Conservation (phyloP, 2,797 vertebrate species). For the Novumbra hubbsi region DNA sequence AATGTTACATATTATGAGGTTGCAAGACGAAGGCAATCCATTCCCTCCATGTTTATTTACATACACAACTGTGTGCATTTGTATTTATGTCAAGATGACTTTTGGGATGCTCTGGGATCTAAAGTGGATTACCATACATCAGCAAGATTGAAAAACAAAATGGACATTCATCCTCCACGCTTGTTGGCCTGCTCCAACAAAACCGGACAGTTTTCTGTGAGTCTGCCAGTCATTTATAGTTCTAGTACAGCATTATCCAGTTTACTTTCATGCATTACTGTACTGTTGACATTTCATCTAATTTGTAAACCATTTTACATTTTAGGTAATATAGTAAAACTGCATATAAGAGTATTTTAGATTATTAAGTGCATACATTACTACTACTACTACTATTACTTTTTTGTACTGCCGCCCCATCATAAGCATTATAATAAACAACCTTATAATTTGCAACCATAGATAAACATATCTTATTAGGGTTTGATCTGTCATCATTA, state of each 20-base stretch:
- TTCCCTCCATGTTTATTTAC: not conserved
- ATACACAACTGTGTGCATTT: not conserved
- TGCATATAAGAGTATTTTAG: no score
- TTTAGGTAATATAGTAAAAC: no score
- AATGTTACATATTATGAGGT: not conserved
- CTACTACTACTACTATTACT: no score
- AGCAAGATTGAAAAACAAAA: slow-evolving; percentile 64
- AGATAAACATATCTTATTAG: no score
- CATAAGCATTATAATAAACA: no score
- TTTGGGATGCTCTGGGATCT: slow-evolving; percentile 61
- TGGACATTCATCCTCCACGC: slow-evolving; percentile 59
- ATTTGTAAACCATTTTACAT: not conserved
- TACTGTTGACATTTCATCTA: not conserved
- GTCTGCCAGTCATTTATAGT: not conserved
- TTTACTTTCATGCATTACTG: not conserved
- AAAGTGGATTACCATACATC: slow-evolving; percentile 53
- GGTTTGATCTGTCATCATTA: no score
- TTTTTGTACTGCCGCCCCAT: no score
- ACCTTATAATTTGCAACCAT: no score
- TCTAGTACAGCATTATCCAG: not conserved
- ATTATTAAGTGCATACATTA: no score
- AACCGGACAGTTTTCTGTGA: slow-evolving; percentile 60
- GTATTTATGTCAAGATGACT: slow-evolving; percentile 45
- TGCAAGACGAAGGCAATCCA: not conserved
- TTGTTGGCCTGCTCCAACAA: slow-evolving; percentile 72